These are phyloP conservation scores for Macrobrachium nipponense DNA, from an alignment of 1,140 invertebrate species.

Conservation along the genomic window DNA sequence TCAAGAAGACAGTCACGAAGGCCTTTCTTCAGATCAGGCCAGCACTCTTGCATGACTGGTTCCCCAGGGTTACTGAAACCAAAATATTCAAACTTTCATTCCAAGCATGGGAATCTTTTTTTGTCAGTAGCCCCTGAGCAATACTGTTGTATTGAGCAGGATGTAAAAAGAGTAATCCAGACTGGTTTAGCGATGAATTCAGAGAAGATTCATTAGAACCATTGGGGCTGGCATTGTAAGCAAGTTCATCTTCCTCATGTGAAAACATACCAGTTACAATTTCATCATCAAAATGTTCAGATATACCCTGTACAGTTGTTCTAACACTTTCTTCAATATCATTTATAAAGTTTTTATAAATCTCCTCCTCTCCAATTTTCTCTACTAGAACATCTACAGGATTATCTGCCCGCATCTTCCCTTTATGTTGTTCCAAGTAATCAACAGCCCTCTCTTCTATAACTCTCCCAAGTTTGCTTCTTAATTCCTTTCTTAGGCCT, in stretches of 20 bases:
- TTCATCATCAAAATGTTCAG: slow-evolving; percentile 56
- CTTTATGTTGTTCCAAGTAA: slow-evolving; percentile 55
- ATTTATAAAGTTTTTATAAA: slow-evolving; percentile 40
- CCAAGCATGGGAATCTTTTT: slow-evolving; percentile 41
- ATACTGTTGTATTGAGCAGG: slow-evolving; percentile 60
- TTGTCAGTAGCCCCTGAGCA: slow-evolving; percentile 39
- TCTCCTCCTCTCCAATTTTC: slow-evolving; percentile 27
- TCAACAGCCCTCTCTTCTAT: slow-evolving; percentile 51
- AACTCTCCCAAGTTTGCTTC: slow-evolving; percentile 26
- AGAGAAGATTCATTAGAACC: slow-evolving; percentile 59
- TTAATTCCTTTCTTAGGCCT: slow-evolving; percentile 41
- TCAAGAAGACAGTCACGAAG: slow-evolving; percentile 56
- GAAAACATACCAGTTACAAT: slow-evolving; percentile 56
- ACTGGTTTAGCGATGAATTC: slow-evolving; percentile 63
- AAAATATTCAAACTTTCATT: slow-evolving; percentile 56
- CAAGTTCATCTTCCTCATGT: slow-evolving; percentile 43
- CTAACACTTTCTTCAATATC: slow-evolving; percentile 41
- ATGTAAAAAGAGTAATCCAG: slow-evolving; percentile 58
- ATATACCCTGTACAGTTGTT: slow-evolving; percentile 39
- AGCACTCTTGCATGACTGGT: slow-evolving; percentile 60
- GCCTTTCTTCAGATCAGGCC: slow-evolving; percentile 57
- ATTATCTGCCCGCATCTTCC: slow-evolving; percentile 61
- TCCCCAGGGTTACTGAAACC: slow-evolving; percentile 60
- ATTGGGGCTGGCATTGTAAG: slow-evolving; percentile 46
- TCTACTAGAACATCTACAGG: slow-evolving; percentile 49